Conservation (phyloP, 2,113 vertebrate genomes). For the Diadophis punctatus region DNA sequence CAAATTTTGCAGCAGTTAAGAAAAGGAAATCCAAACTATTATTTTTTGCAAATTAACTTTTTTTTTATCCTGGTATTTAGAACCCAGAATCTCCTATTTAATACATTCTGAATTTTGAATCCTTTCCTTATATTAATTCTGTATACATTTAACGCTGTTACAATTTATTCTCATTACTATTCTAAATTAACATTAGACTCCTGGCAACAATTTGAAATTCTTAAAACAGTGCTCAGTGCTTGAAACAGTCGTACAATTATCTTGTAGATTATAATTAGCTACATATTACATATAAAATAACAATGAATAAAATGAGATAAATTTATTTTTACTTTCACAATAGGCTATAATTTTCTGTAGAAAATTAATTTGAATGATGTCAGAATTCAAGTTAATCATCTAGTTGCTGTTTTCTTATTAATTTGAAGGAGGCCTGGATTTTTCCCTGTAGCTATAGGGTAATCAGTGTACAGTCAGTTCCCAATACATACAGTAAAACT, state of each 20-base stretch:
- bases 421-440: neutral
- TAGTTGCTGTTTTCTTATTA: neutral
- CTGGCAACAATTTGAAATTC: neutral
- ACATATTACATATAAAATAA: neutral
- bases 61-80: neutral
- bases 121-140: neutral
- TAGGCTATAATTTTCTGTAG: neutral
- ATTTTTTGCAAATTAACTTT: neutral
- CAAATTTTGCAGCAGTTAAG: neutral
- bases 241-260: neutral
- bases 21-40: neutral
- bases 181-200: neutral
- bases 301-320: neutral
- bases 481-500: neutral
- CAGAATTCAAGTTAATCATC: neutral
- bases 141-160: neutral
- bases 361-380: neutral
- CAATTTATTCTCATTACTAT: neutral
- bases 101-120: rapidly evolving
- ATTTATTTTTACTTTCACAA: neutral
- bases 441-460: neutral
- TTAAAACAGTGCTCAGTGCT: neutral
- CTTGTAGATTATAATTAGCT: neutral
- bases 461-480: neutral
- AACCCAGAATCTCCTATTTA: neutral